Evolutionary conservation across 2,888 invertebrate species (phyloP).

Genomic region (Lypha dubia): DNA sequence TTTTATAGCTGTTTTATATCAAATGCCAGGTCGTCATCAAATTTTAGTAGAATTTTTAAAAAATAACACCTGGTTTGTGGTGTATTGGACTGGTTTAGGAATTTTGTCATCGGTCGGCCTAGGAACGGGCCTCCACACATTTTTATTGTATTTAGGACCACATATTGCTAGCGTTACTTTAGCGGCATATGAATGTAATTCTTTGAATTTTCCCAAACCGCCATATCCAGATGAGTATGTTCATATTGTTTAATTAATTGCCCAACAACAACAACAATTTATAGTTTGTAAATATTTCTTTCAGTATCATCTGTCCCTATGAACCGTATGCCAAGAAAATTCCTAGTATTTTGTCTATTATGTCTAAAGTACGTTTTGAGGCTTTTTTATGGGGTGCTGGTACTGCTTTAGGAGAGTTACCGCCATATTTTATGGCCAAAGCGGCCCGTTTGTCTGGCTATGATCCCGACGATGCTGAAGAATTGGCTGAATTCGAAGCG

Average conservation of each 20-base stretch:
- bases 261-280: background rate
- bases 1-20: constrained; percentile 81
- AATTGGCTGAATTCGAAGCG: constrained; percentile 89
- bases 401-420: constrained; percentile 99
- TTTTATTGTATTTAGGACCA: constrained; percentile 98
- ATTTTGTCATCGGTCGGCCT: constrained; percentile 98
- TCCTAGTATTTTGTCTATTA: constrained; percentile 95
- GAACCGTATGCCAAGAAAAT: constrained; percentile 85
- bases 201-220: constrained; percentile 97
- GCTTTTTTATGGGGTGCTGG: constrained; percentile 99
- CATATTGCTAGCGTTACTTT: constrained; percentile 99
- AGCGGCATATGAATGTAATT: constrained; percentile 98
- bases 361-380: constrained; percentile 97
- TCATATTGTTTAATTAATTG: constrained; percentile 1
- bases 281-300: constrained; percentile 73
- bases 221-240: constrained; percentile 98
- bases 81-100: constrained; percentile 96
- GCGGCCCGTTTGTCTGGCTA: constrained; percentile 90
- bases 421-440: constrained; percentile 99
- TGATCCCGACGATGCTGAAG: constrained; percentile 87
- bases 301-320: constrained; percentile 95
- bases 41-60: constrained; percentile 80
- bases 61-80: constrained; percentile 83
- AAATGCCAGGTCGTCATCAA: constrained; percentile 83
- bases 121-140: constrained; percentile 99